Evolutionary conservation across 2,113 vertebrate species (phyloP), one percentile per base, ranked within the genome.

Genomic region (Calidris pygmaea): DNA sequence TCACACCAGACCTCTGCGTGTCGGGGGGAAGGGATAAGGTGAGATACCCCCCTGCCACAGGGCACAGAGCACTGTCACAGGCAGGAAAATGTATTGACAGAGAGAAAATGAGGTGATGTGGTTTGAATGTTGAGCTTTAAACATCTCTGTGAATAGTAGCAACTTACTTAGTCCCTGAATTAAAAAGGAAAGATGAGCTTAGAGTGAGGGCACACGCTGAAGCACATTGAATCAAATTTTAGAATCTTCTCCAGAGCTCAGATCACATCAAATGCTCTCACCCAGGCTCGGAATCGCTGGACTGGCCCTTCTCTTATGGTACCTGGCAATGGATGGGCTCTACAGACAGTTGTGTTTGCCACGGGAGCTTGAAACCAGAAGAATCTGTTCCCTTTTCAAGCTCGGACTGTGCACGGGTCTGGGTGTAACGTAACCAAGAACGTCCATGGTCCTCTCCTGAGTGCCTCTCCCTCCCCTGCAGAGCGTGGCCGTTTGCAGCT

Each of bases 1-100:
- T 99, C 94, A 97, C 92, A 53, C 97, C 99, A 55, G 98, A 99
- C 34, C 98, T 99, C 32, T 99, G 99, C 47, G 98, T 99, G 85
- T 99, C 99, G 4, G 99, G 99, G 73, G 99, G 99, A 41, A 98
- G 95, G 94, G 99, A 99, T 92, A 99, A 99, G 98, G 99, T 99
- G 95, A 96, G 97, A 20, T 12, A 1, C 15, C 10, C 22, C 53
- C 10, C 29, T 1, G 9, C 11, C 43, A 6, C 1, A 3, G 37
- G 58, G 37, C 43, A 56, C 59, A 34, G 14, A 35, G 27, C 27
- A 14, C 5, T 8, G 59, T 12, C 78, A 58, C 16, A 17, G 70
- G 27, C 9, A 5, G 41, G 26, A 27, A 53, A 62, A 65, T 8
- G 7, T 1, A 9, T 18, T 34, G 35, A 4, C 7, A 35, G 32